Conservation (phyloP, 2,888 invertebrate species). For the Spialia ferax region DNA sequence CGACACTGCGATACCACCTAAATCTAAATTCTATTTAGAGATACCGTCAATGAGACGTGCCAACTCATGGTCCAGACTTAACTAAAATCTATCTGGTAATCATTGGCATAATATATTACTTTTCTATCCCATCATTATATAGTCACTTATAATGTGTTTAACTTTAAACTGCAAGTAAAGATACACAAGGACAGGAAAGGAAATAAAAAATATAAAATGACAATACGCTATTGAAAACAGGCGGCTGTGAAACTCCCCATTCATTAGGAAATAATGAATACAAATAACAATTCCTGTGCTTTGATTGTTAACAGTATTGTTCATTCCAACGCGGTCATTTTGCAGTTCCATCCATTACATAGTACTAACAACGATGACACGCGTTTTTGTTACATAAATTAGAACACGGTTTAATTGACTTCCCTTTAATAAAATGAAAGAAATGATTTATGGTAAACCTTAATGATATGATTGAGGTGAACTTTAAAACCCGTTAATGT, state of each 20-base stretch:
- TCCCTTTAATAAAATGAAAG: background rate
- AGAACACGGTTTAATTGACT: background rate
- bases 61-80: constrained; percentile 62
- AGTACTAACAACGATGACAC: constrained; percentile 21
- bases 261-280: constrained; percentile 36
- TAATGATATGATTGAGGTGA: too few relatives aligned
- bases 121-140: background rate
- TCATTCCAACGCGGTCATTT: constrained; percentile 13
- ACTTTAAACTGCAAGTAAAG: background rate
- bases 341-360: constrained; percentile 21
- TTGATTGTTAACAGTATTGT: constrained; percentile 36
- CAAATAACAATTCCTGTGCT: constrained; percentile 35
- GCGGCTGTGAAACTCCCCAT: constrained; percentile 32
- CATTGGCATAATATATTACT: constrained; percentile 29
- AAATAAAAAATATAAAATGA: constrained; percentile 26
- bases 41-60: constrained; percentile 73
- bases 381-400: constrained; percentile 23
- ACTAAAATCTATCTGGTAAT: constrained; percentile 58
- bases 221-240: constrained; percentile 26
- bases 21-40: constrained; percentile 71
- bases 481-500: background rate
- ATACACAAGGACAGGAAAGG: constrained; percentile 22
- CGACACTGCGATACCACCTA: constrained; percentile 52
- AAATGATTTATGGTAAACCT: background rate
- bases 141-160: background rate